Conservation (phyloP, 2,888 invertebrate genomes). For the Torymus aiolomorphi region DNA sequence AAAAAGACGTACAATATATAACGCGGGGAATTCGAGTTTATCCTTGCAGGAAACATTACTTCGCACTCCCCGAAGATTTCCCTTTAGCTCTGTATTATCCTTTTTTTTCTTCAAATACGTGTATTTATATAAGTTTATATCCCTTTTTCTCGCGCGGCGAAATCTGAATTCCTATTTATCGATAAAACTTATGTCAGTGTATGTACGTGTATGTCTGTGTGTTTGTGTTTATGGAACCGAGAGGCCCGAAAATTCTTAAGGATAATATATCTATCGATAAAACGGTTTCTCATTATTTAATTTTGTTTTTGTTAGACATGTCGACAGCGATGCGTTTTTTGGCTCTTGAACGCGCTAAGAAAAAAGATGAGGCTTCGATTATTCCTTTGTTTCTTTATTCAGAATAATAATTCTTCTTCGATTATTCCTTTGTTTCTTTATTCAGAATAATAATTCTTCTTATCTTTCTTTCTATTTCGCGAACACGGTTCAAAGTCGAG, state of each 20-base stretch:
- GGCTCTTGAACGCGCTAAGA: constrained; percentile 32
- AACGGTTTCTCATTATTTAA: constrained; percentile 13
- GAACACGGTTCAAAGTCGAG: constrained; percentile 4
- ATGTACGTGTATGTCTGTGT: not conserved
- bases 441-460: not conserved
- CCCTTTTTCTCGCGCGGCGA: constrained; percentile 7
- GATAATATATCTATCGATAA: constrained; percentile 17
- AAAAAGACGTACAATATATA: constrained; percentile 48
- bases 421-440: not conserved
- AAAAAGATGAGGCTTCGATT: constrained; percentile 40
- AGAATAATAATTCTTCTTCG: not conserved
- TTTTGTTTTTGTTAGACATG: constrained; percentile 10
- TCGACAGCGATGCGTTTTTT: constrained; percentile 26
- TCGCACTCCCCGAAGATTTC: constrained; percentile 14
- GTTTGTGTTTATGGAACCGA: constrained; percentile 15
- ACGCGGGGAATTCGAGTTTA: constrained; percentile 48
- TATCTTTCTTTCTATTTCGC: constrained; percentile 5
- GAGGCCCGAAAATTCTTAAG: constrained; percentile 30
- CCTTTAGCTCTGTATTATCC: not conserved
- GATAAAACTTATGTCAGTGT: constrained; percentile 21
- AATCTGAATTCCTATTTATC: constrained; percentile 23
- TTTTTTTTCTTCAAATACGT: too few species aligned
- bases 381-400: not conserved
- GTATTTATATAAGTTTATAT: constrained; percentile 7
- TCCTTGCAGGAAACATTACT: constrained; percentile 48